Evolutionary conservation across 2,113 vertebrate species (phyloP), one percentile per base, ranked within the genome.

Genomic region (Odontesthes bonariensis): DNA sequence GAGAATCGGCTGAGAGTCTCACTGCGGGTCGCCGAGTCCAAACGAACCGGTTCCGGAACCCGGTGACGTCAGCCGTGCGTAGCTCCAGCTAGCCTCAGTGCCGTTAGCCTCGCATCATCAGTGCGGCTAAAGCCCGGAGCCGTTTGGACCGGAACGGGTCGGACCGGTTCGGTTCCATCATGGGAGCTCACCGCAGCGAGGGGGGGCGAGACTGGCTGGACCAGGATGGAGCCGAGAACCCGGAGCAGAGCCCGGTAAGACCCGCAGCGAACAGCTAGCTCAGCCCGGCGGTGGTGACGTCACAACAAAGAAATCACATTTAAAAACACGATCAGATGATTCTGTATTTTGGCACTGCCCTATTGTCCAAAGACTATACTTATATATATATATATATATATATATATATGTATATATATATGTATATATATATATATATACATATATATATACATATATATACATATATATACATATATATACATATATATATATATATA

Each of bases 151-250:
- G 3, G 49, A 44, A 35, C 52, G 6, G 35, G 17, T 12, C 42
- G 33, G 23, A 58, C 32, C 10, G 56, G 2, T 47, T 32, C 3
- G 31, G 19, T 6, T 64, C 16, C 35, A 53, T 1, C 8, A 95
- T 95, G 94, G 94, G 94, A 42, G 93, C 93, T 3, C 93, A 94
- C 32, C 91, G 93, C 20, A 87, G 85, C 14, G 94, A 94, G 14
- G 93, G 91, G 55, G 88, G 90, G 47, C 85, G 87, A 60, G 93
- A 94, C 42, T 93, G 94, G 92, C 78, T 87, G 35, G 83, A 91
- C 23, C 91, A 91, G 63, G 92, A 94, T 62, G 85, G 77, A 1
- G 64, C 54, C 0, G 92, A 94, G 63, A 88, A 90, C 58, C 80
- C 74, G 10, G 79, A 91, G 0, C 90, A 89, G 54, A 70, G 58